Percentiles rank a stretch among this genome's conserved stretches.
phyloP scores from a whole-genome alignment of 2,113 vertebrate species.

The Thomomys bottae region DNA sequence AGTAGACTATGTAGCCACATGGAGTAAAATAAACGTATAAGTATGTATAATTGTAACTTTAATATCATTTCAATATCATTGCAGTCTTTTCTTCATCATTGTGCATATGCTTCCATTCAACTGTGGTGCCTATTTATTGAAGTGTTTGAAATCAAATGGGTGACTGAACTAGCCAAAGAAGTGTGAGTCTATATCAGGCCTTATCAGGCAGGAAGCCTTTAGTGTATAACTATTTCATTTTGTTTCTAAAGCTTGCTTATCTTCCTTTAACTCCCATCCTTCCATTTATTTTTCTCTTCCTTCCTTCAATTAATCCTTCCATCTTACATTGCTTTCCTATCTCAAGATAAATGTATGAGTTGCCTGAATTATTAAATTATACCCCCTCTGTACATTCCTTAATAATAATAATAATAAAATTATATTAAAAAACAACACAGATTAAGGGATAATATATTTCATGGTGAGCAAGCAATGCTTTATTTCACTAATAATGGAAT shows the following conservation, averaged over 20 bases:
- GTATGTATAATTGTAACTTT: background rate
- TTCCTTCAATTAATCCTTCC: background rate
- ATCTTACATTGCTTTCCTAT: background rate
- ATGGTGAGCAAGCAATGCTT: background rate
- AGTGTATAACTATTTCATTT: background rate
- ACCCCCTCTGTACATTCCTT: no score
- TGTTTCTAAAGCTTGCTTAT: background rate
- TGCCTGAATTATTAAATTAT: no score
- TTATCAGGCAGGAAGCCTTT: background rate
- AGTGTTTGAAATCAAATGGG: background rate
- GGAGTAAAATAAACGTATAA: no score
- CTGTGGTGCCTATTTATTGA: background rate
- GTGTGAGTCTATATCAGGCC: background rate
- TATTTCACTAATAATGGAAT: background rate
- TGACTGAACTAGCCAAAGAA: background rate
- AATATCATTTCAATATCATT: conserved; percentile 35
- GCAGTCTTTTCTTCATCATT: background rate
- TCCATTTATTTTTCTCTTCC: no score
- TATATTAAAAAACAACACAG: background rate
- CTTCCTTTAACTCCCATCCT: background rate
- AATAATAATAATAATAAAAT: no score
- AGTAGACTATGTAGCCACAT: background rate
- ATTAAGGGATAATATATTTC: background rate
- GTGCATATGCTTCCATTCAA: background rate
- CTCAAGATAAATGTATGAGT: no score